Evolutionary conservation across 2,888 invertebrate genomes (phyloP).

Genomic region (Mythimna ferrago): DNA sequence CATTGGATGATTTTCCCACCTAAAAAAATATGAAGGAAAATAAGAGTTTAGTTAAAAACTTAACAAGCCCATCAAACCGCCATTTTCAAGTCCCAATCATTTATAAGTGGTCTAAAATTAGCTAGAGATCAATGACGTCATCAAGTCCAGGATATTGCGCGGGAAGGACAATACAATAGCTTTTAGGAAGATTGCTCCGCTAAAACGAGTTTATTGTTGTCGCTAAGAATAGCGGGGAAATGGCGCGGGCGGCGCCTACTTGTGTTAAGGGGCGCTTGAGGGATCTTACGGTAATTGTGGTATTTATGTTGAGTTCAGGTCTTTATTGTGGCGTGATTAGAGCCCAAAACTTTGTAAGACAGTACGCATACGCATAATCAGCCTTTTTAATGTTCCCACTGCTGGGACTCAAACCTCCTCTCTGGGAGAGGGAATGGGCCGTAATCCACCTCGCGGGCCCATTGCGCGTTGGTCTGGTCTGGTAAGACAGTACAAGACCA

Average conservation of each 20-base stretch:
- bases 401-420: too few species aligned
- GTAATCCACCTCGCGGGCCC: too few species aligned
- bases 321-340: too few species aligned
- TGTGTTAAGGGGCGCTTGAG: constrained; percentile 4
- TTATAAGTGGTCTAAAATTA: constrained; percentile 39
- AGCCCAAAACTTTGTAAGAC: too few species aligned
- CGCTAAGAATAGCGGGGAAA: constrained; percentile 51
- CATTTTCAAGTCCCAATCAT: constrained; percentile 8
- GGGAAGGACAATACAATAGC: constrained; percentile 53
- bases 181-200: constrained; percentile 60
- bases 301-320: not conserved
- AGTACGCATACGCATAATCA: too few species aligned
- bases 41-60: not conserved
- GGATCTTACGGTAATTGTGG: constrained; percentile 1
- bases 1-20: too few species aligned
- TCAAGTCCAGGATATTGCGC: constrained; percentile 40
- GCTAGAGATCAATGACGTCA: constrained; percentile 48
- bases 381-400: too few species aligned
- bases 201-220: constrained; percentile 55
- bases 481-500: too few species aligned
- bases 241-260: constrained; percentile 25
- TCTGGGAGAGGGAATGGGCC: too few species aligned
- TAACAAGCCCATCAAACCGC: constrained; percentile 10
- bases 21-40: not conserved
- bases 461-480: too few species aligned